Base-by-base conservation (phyloP, 2,797 vertebrate species). In the Luscinia luscinia region DNA sequence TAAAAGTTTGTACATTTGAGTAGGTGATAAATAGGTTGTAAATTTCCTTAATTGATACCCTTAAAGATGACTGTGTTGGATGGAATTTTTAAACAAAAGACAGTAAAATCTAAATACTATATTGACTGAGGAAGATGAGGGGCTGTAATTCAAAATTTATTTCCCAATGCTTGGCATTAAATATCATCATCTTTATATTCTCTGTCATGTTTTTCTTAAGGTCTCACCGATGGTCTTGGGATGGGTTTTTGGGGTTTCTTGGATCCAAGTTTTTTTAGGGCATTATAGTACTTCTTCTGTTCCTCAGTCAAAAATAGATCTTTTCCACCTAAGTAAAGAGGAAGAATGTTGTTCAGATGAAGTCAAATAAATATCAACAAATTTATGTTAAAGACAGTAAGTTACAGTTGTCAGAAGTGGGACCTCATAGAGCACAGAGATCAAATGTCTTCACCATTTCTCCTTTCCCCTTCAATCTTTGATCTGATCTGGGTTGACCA, bases 201-300 rank as follows among this genome's bases (percentile, higher is more conserved):
- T 62, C 38, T 66, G n/a, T 72, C 36, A 76, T 23, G 76, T 51
- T 74, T 19, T 36, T 70, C 45, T 81, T 26, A 32, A 72, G 7
- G 52, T 93, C 98, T 97, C 69, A 98, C 98, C 97, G 34, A 62
- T 52, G 98, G 98, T 52, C 95, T 96, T 94, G 98, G 98, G 84
- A 98, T 96, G 26, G 96, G 96, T 81, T 96, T 98, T 67, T 97
- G 95, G 85, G 98, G 98, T 78, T 98, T 98, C 94, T 98, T 98
- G 74, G 96, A 97, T 94, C 97, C 97, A 82, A 98, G 94, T 72
- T 98, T 98, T 94, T 97, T 98, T 91, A 98, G 95, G 46, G 98
- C 98, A 77, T 96, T 98, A 43, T 98, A 98, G 68, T 98, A 98
- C 85, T 98, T 98, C 82, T 97, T 98, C 96, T 98, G 98, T 75